Base-by-base conservation (phyloP, 1,140 invertebrate species). In the Heliconius himera region DNA sequence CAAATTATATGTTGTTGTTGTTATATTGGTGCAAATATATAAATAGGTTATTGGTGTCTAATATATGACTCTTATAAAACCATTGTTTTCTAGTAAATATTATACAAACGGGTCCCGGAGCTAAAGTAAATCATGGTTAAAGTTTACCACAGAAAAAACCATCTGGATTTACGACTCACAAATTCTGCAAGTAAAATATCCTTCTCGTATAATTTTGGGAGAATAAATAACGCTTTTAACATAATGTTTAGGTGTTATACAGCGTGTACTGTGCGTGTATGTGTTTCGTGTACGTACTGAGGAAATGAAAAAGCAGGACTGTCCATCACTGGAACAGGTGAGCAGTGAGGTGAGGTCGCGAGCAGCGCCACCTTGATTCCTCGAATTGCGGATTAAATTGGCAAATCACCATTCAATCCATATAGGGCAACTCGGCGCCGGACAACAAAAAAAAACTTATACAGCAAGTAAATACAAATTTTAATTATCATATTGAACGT, bases 401-500 rank as follows among this genome's bases (percentile, higher is more conserved):
- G 87, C 84, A 87, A 90, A 94, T 92, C 88, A 90, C 87, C 87
- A 92, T 90, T 87, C 84, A 70, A 41, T 3, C 90, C 87, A 77
- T 90, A 86, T 88, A 90, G 36, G 89, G 89, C 73, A 86, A 85
- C 80, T 81, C 82, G 91, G 89, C 88, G 91, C 90, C 91, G 84
- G 74, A 78, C 79, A 20, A 76, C 80, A 79, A 91, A 94, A 94
- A 60, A 94, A 93, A 82, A 51, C 49, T 82, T 80, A 84, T 79
- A 79, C 83, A 82, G 78, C 79, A 91, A 92, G 88, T 92, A 92
- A 94, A 91, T 87, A 92, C 91, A 91, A 92, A 92, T 94, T 94
- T 93, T 88, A 93, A 93, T 93, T 92, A 93, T 93, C 90, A 92
- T 92, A 87, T 89, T 89, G 87, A 90, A 88, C 85, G 86, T 91